phyloP scores from a whole-genome alignment of 2,797 vertebrate species.

The Poeciliopsis infans region DNA sequence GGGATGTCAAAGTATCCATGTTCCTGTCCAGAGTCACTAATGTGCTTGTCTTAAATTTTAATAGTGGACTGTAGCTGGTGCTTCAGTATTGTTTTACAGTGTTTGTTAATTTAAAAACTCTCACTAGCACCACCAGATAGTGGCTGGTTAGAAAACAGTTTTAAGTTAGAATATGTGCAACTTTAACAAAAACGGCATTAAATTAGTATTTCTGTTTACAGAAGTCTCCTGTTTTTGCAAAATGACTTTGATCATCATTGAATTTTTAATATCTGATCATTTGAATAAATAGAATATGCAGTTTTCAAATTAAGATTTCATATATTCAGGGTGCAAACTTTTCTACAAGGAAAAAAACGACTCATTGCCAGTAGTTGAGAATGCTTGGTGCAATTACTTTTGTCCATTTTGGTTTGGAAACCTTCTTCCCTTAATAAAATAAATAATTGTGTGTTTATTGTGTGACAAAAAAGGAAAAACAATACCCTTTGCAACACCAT shows the following conservation, averaged over 20 bases:
- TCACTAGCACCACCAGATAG: neutral
- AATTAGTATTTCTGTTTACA: neutral
- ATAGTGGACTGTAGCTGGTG: slow-evolving; percentile 3
- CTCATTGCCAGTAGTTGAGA: neutral
- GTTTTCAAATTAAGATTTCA: neutral
- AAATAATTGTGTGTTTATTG: neutral
- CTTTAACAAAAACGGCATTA: neutral
- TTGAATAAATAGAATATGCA: neutral
- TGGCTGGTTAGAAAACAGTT: neutral
- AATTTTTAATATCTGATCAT: neutral
- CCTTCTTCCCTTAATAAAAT: neutral
- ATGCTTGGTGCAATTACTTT: neutral
- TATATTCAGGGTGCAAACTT: neutral
- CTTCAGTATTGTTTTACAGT: slow-evolving; percentile 1
- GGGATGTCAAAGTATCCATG: slow-evolving; percentile 28
- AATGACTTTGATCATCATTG: neutral
- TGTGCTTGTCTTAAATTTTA: slow-evolving; percentile 50
- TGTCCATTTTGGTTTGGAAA: neutral
- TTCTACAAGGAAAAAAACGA: neutral
- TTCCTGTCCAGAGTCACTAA: slow-evolving; percentile 44
- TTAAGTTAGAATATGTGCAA: slow-evolving; percentile 9
- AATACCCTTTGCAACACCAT: neutral
- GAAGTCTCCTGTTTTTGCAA: neutral
- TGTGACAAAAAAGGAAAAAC: neutral
- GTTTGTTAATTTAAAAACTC: slow-evolving; percentile 9